Evolutionary conservation across 2,113 vertebrate genomes (phyloP).

Genomic region (Lophius piscatorius): DNA sequence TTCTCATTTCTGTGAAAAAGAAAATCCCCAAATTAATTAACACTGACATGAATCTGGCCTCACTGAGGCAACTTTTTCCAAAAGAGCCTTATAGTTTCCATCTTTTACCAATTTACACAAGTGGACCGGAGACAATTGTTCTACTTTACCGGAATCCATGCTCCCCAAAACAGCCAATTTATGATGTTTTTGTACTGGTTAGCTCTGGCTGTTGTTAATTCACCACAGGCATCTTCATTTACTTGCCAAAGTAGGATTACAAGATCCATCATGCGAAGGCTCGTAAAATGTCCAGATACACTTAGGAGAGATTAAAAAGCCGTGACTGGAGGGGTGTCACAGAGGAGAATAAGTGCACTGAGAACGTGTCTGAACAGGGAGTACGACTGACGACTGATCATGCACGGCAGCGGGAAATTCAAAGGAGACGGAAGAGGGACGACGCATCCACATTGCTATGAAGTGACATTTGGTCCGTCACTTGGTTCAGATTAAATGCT

Average conservation of each 20-base stretch:
- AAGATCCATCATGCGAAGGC: constrained; percentile 47
- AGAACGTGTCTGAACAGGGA: constrained; percentile 32
- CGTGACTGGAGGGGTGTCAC: constrained; percentile 61
- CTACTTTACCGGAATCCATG: constrained; percentile 50
- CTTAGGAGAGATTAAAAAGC: constrained; percentile 44
- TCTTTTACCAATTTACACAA: constrained; percentile 65
- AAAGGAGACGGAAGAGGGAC: background rate
- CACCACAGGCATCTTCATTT: constrained; percentile 51
- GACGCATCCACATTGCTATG: background rate
- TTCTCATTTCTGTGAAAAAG: constrained; percentile 28
- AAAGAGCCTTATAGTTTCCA: constrained; percentile 48
- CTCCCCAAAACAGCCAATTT: constrained; percentile 40
- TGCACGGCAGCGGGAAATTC: constrained; percentile 37
- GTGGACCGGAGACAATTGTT: constrained; percentile 46
- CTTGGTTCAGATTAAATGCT: no score
- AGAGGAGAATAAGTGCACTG: constrained; percentile 23
- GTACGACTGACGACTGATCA: constrained; percentile 20
- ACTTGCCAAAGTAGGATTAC: constrained; percentile 55
- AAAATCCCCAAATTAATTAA: constrained; percentile 27
- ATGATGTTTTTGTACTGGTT: constrained; percentile 51
- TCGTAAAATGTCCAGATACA: constrained; percentile 49
- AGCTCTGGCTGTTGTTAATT: constrained; percentile 54
- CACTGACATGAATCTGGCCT: constrained; percentile 15
- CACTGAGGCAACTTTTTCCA: constrained; percentile 48
- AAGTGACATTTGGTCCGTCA: no score